phyloP scores from a whole-genome alignment of 1,140 invertebrate genomes.

The Drosophila bipectinata region DNA sequence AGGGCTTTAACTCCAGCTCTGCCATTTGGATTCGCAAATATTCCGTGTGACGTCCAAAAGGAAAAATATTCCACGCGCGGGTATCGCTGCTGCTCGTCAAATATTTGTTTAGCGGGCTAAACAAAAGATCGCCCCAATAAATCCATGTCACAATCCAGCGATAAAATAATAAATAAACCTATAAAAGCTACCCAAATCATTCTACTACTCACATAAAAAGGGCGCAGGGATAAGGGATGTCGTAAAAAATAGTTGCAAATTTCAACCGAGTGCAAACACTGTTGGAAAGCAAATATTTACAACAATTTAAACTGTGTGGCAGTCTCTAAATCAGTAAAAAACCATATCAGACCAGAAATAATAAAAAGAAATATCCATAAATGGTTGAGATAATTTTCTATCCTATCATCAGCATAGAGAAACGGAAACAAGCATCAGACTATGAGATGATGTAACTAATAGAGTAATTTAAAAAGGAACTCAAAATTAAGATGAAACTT shows the following conservation, averaged over 20 bases:
- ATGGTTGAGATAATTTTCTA: slow-evolving; percentile 54
- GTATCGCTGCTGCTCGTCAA: slow-evolving; percentile 40
- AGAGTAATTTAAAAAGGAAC: too few relatives aligned
- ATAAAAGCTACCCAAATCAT: slow-evolving; percentile 17
- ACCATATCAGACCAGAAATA: slow-evolving; percentile 11
- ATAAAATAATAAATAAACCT: slow-evolving; percentile 66
- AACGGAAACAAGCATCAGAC: not conserved
- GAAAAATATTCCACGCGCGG: slow-evolving; percentile 16
- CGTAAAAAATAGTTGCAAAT: slow-evolving; percentile 73
- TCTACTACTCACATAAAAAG: slow-evolving; percentile 10
- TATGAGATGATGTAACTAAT: too few relatives aligned
- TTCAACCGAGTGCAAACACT: slow-evolving; percentile 70
- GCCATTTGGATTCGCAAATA: slow-evolving; percentile 33
- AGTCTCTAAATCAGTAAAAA: slow-evolving; percentile 36
- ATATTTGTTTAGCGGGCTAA: slow-evolving; percentile 65
- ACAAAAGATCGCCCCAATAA: slow-evolving; percentile 72
- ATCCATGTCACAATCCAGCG: slow-evolving; percentile 62
- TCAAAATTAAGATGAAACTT: too few relatives aligned
- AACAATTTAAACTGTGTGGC: slow-evolving; percentile 62
- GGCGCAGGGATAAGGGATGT: not conserved
- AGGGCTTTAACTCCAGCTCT: slow-evolving; percentile 36
- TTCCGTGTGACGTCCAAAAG: slow-evolving; percentile 27
- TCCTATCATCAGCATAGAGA: not conserved
- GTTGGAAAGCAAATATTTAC: slow-evolving; percentile 73
- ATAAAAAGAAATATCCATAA: slow-evolving; percentile 61